Conservation (phyloP, 2,113 vertebrate species). For the Pteropus alecto region DNA sequence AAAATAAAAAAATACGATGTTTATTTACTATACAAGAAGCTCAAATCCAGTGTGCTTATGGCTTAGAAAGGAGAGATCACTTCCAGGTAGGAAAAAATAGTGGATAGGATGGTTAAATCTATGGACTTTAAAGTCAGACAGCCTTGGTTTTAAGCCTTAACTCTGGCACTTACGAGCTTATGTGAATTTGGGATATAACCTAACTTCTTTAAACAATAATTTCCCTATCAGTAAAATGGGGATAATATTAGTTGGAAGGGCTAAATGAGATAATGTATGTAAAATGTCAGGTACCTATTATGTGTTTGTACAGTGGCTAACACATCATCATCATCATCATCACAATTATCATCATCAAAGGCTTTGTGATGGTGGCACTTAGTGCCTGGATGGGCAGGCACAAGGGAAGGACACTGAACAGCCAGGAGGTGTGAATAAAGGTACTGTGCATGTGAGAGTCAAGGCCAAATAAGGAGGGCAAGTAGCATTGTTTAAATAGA, state of each 20-base stretch:
- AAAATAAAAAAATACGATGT: constrained; percentile 25
- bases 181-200: neutral
- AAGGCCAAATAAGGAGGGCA: neutral
- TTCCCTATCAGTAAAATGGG: neutral
- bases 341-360: neutral
- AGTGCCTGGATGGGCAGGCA: neutral
- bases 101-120: neutral
- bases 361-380: constrained; percentile 25
- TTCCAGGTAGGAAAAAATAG: neutral
- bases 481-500: neutral
- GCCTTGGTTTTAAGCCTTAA: neutral
- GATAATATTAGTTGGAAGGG: neutral
- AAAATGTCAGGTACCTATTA: neutral
- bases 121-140: neutral
- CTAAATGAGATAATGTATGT: neutral
- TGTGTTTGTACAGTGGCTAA: neutral
- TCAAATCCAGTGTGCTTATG: neutral
- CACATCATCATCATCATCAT: neutral
- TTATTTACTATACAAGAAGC: neutral
- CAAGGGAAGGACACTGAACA: neutral
- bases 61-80: neutral
- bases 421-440: neutral
- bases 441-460: neutral
- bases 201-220: neutral
- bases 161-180: neutral